These are phyloP conservation scores for Alligator sinensis DNA, from an alignment of 2,113 vertebrate species.

Conservation along the genomic window DNA sequence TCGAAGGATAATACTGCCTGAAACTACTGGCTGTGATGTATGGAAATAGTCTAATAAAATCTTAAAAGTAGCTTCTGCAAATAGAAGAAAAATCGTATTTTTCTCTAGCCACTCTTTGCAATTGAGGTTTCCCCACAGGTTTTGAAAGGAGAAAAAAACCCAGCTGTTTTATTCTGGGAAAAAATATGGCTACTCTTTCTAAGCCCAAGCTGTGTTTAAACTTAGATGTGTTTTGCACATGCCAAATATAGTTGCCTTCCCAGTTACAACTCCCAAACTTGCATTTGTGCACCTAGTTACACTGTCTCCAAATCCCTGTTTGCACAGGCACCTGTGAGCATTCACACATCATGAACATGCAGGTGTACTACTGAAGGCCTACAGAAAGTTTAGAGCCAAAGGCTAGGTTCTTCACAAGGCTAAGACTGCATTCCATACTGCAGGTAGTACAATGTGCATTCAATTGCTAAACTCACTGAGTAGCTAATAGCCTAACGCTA, in stretches of 20 bases:
- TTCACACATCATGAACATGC: background rate
- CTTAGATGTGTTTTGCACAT: background rate
- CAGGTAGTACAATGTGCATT: background rate
- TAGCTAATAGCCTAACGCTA: rapidly evolving
- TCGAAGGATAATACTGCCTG: background rate
- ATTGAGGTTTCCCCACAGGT: background rate
- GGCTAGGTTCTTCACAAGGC: background rate
- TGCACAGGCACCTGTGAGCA: rapidly evolving
- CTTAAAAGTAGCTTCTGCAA: background rate
- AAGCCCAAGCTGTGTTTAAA: background rate
- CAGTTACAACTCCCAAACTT: background rate
- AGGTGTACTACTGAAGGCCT: background rate
- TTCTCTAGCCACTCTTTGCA: background rate
- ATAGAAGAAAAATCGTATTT: background rate
- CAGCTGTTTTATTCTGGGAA: background rate
- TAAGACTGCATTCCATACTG: background rate
- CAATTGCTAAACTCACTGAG: background rate
- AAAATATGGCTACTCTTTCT: background rate
- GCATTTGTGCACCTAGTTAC: background rate
- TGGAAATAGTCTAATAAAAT: background rate
- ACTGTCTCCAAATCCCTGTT: background rate
- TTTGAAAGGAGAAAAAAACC: rapidly evolving
- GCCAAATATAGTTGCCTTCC: background rate
- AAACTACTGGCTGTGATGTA: background rate
- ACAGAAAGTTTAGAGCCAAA: background rate